Base-by-base conservation (phyloP, 2,113 vertebrate species). In the Catharus fuscescens region DNA sequence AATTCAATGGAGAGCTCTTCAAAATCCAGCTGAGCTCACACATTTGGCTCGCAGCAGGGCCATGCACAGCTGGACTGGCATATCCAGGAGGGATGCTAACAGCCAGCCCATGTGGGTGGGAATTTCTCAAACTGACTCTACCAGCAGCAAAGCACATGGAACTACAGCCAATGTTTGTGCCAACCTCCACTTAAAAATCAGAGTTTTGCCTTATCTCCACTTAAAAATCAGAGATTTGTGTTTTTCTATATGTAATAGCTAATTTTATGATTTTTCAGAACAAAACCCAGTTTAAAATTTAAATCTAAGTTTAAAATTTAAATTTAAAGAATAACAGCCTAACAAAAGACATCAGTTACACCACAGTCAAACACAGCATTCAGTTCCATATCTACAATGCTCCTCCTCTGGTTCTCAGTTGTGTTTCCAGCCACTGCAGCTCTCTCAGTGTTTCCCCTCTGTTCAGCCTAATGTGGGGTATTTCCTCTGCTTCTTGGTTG, bases 351-450 rank as follows among this genome's bases (percentile, higher is more conserved):
- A 16, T 2, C 14, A 9, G 1, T 9, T 19, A 42, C 18, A 17
- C 19, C 20, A 5, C 48, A n/a, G 31, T 4, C 50, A n/a, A 77
- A 53, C 28, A 42, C 29, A 86, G 28, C 65, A 11, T 14, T 56
- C 57, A 26, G 62, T 32, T 36, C 32, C 2, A 0, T 3, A 29
- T 32, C 44, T 19, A 0, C 12, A 1, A 7, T 5, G 29, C 4
- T 3, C 17, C 59, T 21, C 6, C 25, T 42, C 5, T 3, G 42
- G 42, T 62, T 48, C 62, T 19, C 69, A 40, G 38, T 3, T 23
- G 17, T 64, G 19, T 64, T 90, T 52, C 31, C 53, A 83, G 53
- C 38, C 40, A 23, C 8, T 24, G 44, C 62, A 57, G 21, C 32
- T 71, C 57, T 77, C 54, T 18, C 26, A 34, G 62, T 2, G 8